Evolutionary conservation across 1,140 invertebrate species (phyloP), one percentile per base, ranked within the genome.

Genomic region (Scaptomyza hsui): DNA sequence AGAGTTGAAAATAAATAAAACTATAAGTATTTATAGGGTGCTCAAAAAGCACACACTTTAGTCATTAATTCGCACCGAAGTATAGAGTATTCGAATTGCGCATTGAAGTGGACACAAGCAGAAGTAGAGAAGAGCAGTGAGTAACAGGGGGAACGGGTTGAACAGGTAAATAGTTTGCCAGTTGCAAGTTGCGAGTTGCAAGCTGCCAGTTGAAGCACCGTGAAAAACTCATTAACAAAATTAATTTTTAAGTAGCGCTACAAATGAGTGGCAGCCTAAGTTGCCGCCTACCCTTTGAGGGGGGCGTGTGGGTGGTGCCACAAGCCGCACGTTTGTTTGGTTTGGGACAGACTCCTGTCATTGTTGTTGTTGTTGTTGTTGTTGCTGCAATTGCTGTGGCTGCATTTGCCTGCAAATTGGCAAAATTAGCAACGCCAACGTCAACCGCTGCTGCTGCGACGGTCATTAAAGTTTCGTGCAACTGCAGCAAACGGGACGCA

Each of bases 201-300:
- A 9, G 49, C 42, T 52, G 53, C 48, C 42, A 61, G 64, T 49
- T 62, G 71, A 67, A 61, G 67, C 42, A 70, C 59, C 45, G 70
- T 75, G 78, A 82, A 82, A 88, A 88, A 88, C 82, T 88, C 82
- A 88, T 88, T 88, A 88, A 78, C 82, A 82, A 88, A 88, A 88
- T 88, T 88, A 88, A 88, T 88, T 88, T 88, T 88, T 88, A 88
- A 88, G 82, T 88, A 82, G 78, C 62, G 74, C 82, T 69, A 72
- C 74, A 72, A 88, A 75, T 78, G 75, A 86, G 82, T 75, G 77
- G 59, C 81, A 80, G 72, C 78, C 82, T 79, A 83, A 82, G 75
- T 83, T 82, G 45, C 41, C 42, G 9, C 39, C 13, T 37, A 37
- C 32, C n/a, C n/a, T 37, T 29, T 29, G 26, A 9, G 1, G 6